Evolutionary conservation across 2,113 vertebrate species (phyloP).

Genomic region (Cercocebus atys): DNA sequence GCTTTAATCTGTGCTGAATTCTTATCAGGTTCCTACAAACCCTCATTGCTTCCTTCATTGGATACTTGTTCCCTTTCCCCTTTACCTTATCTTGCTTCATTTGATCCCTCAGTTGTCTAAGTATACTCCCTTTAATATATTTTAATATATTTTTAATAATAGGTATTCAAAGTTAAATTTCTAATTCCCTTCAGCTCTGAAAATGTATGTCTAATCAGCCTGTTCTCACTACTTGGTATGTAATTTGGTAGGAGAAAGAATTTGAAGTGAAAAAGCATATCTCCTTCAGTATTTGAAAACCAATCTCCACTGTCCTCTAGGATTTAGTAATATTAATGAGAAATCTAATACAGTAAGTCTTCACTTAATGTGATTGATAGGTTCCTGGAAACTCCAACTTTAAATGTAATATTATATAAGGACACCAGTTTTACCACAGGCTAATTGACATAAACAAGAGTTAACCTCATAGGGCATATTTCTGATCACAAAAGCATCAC

Average conservation of each 20-base stretch:
- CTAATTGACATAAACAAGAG: background rate
- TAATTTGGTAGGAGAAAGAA: background rate
- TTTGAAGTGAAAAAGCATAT: background rate
- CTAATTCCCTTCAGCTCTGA: background rate
- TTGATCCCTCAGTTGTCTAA: background rate
- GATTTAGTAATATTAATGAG: background rate
- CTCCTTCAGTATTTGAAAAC: background rate
- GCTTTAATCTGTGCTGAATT: background rate
- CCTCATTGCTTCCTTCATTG: background rate
- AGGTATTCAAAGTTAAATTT: background rate
- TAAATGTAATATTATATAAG: background rate
- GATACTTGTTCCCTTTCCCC: background rate
- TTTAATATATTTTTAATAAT: background rate
- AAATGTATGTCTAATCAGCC: background rate
- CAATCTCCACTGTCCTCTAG: background rate
- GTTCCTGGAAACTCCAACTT: background rate
- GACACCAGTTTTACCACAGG: background rate
- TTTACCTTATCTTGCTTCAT: background rate
- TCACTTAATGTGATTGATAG: background rate
- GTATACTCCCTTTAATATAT: background rate
- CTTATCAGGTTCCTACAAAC: background rate
- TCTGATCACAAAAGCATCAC: background rate
- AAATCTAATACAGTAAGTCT: background rate
- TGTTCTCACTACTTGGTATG: background rate
- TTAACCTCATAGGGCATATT: background rate